These are phyloP conservation scores for Protobothrops mucrosquamatus DNA, from an alignment of 2,113 vertebrate genomes.

Conservation along the genomic window DNA sequence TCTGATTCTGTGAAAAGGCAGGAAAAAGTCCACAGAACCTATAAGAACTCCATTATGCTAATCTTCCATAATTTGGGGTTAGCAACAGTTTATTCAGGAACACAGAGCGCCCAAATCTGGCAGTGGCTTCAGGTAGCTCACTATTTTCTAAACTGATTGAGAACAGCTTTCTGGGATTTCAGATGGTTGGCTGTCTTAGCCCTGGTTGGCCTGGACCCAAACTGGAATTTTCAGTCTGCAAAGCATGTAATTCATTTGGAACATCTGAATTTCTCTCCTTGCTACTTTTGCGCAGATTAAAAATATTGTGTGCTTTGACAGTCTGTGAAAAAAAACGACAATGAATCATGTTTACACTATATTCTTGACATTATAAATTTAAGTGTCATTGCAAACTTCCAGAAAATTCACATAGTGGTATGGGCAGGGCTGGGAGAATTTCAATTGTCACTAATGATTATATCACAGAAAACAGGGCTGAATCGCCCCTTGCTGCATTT, in stretches of 20 bases:
- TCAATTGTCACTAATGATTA: not conserved
- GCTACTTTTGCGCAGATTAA: not conserved
- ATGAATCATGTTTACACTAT: not conserved
- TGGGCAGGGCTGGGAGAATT: not conserved
- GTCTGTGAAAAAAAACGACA: not conserved
- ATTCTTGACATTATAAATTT: not conserved
- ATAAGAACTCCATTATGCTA: not conserved
- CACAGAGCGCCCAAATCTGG: not conserved
- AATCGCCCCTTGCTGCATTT: not conserved
- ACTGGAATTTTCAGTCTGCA: not conserved
- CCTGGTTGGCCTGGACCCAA: not conserved
- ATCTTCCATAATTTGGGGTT: not conserved
- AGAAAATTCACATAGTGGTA: not conserved
- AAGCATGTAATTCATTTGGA: not conserved
- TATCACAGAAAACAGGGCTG: not conserved
- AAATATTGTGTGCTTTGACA: not conserved
- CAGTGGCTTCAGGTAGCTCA: not conserved
- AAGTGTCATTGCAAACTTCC: not conserved
- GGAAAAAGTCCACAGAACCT: not conserved
- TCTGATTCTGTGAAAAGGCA: not conserved
- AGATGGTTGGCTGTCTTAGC: not conserved
- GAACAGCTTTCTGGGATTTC: not conserved
- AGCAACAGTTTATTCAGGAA: not conserved
- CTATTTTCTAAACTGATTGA: not conserved
- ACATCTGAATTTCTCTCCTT: not conserved